phyloP scores from a whole-genome alignment of 2,888 invertebrate species.

The Siphlonurus alternatus region DNA sequence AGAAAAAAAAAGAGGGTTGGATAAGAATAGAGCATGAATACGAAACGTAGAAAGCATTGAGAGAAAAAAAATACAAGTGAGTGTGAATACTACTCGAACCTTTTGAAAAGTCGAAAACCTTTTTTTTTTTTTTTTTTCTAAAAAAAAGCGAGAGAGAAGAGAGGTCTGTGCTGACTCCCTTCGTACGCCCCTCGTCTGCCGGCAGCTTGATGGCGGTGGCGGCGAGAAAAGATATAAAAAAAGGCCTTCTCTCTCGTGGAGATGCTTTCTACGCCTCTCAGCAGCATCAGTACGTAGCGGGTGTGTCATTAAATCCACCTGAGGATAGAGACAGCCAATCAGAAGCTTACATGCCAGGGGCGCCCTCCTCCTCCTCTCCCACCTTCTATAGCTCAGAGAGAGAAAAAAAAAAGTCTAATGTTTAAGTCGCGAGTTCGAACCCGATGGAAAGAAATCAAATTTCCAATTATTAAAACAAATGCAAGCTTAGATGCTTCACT shows the following conservation, averaged over 20 bases:
- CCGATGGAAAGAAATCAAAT: neutral
- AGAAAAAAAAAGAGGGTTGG: neutral
- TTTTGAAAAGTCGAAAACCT: neutral
- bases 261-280: neutral
- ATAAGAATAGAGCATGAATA: neutral
- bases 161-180: neutral
- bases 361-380: neutral
- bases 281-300: neutral
- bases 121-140: neutral
- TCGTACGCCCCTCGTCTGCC: neutral
- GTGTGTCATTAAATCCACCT: neutral
- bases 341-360: neutral
- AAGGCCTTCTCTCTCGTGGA: neutral
- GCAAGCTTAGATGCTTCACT: neutral
- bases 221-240: neutral
- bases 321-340: neutral
- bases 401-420: neutral
- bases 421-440: neutral
- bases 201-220: neutral
- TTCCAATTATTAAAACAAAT: no score
- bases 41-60: neutral
- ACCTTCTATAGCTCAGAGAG: neutral
- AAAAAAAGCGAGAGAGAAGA: neutral
- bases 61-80: neutral
- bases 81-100: neutral